Percentiles rank a stretch among this genome's conserved stretches.
phyloP scores from a whole-genome alignment of 1,140 invertebrate species.

The Physella acuta region DNA sequence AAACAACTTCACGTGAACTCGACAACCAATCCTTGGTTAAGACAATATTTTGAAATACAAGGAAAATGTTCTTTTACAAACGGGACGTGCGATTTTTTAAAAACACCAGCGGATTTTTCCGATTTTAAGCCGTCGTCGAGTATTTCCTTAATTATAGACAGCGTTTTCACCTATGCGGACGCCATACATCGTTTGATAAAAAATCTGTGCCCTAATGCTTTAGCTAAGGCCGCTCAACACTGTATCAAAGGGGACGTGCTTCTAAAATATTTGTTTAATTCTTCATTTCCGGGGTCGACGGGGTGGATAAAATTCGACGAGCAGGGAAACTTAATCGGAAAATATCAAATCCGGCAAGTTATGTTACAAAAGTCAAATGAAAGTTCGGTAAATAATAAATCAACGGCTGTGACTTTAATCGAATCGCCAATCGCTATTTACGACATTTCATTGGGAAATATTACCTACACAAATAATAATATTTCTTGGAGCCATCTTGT shows the following conservation, averaged over 20 bases:
- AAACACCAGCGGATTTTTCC: not conserved
- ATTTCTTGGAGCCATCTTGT: not conserved
- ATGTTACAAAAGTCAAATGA: not conserved
- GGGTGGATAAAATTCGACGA: not conserved
- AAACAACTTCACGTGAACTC: not conserved
- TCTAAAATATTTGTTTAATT: not conserved
- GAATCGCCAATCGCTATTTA: conserved; percentile 1
- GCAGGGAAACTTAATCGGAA: not conserved
- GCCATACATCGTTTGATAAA: not conserved
- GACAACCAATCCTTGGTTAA: conserved; percentile 7
- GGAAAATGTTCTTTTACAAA: not conserved
- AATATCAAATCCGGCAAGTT: conserved; percentile 7
- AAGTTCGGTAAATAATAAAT: not conserved
- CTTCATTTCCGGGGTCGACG: not conserved
- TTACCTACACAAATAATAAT: not conserved
- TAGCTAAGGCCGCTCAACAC: not conserved
- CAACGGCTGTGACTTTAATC: not conserved
- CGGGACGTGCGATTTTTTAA: not conserved
- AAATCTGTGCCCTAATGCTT: not conserved
- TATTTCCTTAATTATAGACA: not conserved
- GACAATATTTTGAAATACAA: not conserved
- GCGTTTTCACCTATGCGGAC: conserved; percentile 1
- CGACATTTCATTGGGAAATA: not conserved
- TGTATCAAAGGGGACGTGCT: conserved; percentile 6
- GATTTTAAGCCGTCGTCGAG: not conserved